Evolutionary conservation across 2,888 invertebrate species (phyloP).

Genomic region (Calliopum simillimum): DNA sequence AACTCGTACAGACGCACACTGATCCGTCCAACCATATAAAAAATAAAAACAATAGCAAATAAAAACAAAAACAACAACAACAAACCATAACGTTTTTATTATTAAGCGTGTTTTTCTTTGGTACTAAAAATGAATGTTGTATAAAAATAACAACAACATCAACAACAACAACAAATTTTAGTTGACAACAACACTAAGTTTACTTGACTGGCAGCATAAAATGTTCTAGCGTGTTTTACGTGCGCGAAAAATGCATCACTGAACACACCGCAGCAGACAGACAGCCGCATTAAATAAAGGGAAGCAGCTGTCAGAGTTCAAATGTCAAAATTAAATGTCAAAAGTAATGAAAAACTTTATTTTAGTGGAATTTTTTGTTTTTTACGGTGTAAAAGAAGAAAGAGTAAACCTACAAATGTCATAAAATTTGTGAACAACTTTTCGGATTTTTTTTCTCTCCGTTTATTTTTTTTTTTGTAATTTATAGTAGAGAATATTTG

Average conservation of each 20-base stretch:
- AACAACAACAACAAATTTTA: conserved; percentile 28
- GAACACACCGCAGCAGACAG: conserved; percentile 13
- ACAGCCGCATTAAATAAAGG: background rate
- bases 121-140: conserved; percentile 44
- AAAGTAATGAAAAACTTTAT: conserved; percentile 15
- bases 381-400: no score
- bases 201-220: conserved; percentile 18
- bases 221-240: conserved; percentile 25
- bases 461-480: no score
- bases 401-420: no score
- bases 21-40: background rate
- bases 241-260: conserved; percentile 32
- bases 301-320: background rate
- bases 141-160: conserved; percentile 25
- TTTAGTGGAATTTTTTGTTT: no score
- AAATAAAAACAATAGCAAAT: conserved; percentile 6
- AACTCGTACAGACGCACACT: background rate
- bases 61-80: conserved; percentile 3
- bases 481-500: no score
- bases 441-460: no score
- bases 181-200: conserved; percentile 23
- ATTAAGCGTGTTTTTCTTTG: conserved; percentile 55
- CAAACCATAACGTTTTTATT: conserved; percentile 50
- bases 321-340: conserved; percentile 23
- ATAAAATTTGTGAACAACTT: no score